Base-by-base conservation (phyloP, 2,888 invertebrate genomes). In the Agrotis segetum region DNA sequence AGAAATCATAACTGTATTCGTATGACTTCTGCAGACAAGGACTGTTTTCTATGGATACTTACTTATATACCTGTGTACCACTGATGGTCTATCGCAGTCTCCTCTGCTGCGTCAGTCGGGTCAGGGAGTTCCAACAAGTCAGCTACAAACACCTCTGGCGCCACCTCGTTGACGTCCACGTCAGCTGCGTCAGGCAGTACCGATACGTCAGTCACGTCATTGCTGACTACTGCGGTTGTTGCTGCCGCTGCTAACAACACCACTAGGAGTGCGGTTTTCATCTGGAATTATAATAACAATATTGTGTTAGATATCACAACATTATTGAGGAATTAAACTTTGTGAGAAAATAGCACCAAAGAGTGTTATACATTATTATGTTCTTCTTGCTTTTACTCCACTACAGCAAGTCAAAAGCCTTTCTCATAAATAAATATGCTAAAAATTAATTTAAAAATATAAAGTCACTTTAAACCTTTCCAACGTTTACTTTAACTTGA, bases 211-310 rank as follows among this genome's bases (percentile, higher is more conserved):
- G 69, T 49, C 16, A 21, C 60, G 2, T 47, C 58, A 50, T 63
- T 59, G 24, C 50, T n/a, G 14, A 73, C 34, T 34, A 58, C 59
- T 49, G 67, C 40, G n/a, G 64, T 73, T 50, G 64, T 21, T 34
- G 73, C 73, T 62, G 58, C 64, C 24, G 24, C 77, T 50, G 64
- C 77, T 49, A 77, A 50, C 34, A 77, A 46, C 24, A 63, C 34
- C 5, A 68, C 29, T n/a, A 77, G 29, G 29, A 77, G 4, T 44
- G 56, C 40, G 34, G n/a, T 64, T 60, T 71, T 61, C 77, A 77
- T 77, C 77, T 77, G 56, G 9, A 76, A 76, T 55, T 3, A 14
- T 29, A 14, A 44, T 2, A 55, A 17, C n/a, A n/a, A 3, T 11
- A 24, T 55, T 24, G 16, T 24, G 7, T 53, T 53, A 24, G 7